Conservation (phyloP, 2,113 vertebrate species). For the Sprattus sprattus region DNA sequence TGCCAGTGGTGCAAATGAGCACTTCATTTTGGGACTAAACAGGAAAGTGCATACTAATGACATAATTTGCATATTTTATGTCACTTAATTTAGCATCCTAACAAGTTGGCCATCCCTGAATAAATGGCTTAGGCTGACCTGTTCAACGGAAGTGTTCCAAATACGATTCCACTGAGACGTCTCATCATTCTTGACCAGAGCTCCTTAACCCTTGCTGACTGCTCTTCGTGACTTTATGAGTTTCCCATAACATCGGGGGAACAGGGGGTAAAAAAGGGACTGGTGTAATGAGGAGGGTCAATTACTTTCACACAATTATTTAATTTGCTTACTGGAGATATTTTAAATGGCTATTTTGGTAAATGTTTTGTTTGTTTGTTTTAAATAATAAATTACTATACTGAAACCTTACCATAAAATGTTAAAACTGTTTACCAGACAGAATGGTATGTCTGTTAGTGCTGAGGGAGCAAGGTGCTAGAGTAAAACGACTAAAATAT, state of each 20-base stretch:
- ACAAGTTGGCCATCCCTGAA: slow-evolving; percentile 46
- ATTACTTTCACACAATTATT: too few relatives aligned
- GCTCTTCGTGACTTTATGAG: not conserved
- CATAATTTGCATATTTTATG: slow-evolving; percentile 73
- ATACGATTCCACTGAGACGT: not conserved
- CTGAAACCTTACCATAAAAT: too few relatives aligned
- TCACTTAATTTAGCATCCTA: slow-evolving; percentile 66
- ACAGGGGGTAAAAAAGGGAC: not conserved
- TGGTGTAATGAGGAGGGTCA: not conserved
- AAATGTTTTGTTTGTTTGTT: too few relatives aligned
- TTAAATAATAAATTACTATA: too few relatives aligned
- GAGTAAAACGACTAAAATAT: too few relatives aligned
- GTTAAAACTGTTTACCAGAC: not conserved
- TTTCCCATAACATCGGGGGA: not conserved
- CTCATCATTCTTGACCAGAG: not conserved
- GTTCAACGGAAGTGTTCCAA: slow-evolving; percentile 9
- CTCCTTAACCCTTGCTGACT: not conserved
- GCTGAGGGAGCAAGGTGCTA: too few relatives aligned
- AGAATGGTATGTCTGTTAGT: not conserved
- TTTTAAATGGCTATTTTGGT: too few relatives aligned
- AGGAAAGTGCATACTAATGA: slow-evolving; percentile 72
- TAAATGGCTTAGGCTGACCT: slow-evolving; percentile 47
- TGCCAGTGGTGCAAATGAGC: slow-evolving; percentile 66
- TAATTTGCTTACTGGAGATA: too few relatives aligned
- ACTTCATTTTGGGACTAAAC: slow-evolving; percentile 72